Evolutionary conservation across 2,888 invertebrate species (phyloP).

Genomic region (Tubulanus polymorphus): DNA sequence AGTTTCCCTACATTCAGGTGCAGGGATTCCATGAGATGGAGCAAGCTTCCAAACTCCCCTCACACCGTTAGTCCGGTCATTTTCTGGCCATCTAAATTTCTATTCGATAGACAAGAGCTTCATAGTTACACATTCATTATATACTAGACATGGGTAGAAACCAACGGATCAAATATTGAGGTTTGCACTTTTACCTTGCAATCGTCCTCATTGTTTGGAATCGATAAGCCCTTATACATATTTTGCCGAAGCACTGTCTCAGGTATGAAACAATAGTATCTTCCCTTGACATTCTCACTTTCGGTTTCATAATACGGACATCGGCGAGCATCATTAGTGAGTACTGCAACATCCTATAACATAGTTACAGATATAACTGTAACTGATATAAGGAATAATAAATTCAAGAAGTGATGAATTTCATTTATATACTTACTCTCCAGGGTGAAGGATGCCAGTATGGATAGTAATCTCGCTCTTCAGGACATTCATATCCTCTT

Average conservation of each 20-base stretch:
- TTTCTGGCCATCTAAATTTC: slow-evolving; percentile 25
- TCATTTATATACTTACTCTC: slow-evolving; percentile 11
- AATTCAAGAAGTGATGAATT: not conserved
- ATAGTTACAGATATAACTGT: not conserved
- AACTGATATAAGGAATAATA: too few relatives aligned
- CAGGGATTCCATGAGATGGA: slow-evolving; percentile 40
- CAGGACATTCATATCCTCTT: slow-evolving; percentile 51
- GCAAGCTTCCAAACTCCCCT: slow-evolving; percentile 40
- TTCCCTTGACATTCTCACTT: slow-evolving; percentile 47
- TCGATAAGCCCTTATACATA: slow-evolving; percentile 15
- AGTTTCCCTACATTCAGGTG: slow-evolving; percentile 50
- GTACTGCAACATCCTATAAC: slow-evolving; percentile 43
- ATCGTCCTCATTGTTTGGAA: slow-evolving; percentile 43
- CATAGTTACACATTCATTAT: not conserved
- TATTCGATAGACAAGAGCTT: slow-evolving; percentile 10
- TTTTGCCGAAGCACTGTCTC: slow-evolving; percentile 19
- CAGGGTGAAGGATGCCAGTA: slow-evolving; percentile 26
- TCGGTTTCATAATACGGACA: slow-evolving; percentile 42
- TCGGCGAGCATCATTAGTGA: slow-evolving; percentile 42
- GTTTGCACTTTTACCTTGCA: slow-evolving; percentile 38
- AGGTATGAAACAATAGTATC: slow-evolving; percentile 42
- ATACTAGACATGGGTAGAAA: not conserved
- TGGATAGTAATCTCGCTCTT: slow-evolving; percentile 39
- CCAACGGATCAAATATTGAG: not conserved
- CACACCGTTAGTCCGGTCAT: slow-evolving; percentile 22